phyloP scores from a whole-genome alignment of 2,888 invertebrate genomes.

The Lepidochrysops patricia region DNA sequence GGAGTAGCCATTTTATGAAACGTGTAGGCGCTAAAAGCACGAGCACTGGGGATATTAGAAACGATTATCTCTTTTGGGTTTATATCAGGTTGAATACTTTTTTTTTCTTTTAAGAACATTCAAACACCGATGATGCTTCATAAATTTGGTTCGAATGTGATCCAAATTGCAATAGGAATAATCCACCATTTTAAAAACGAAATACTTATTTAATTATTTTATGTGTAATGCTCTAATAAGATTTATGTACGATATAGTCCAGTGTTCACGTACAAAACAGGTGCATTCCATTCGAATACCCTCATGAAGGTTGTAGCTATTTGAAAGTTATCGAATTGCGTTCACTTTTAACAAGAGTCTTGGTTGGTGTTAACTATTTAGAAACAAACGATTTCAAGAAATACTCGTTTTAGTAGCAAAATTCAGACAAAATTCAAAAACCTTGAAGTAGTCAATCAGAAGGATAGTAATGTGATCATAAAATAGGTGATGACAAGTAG shows the following conservation, averaged over 20 bases:
- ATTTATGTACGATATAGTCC: background rate
- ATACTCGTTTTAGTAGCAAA: too few species aligned
- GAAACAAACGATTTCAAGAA: too few species aligned
- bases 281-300: conserved; percentile 8
- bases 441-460: too few species aligned
- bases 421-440: too few species aligned
- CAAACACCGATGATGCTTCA: too few species aligned
- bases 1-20: background rate
- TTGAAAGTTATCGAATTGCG: conserved; percentile 8
- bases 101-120: too few species aligned
- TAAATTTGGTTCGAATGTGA: too few species aligned
- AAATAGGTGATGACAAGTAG: too few species aligned
- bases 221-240: background rate
- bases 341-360: conserved; percentile 1
- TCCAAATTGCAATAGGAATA: too few species aligned
- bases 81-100: too few species aligned
- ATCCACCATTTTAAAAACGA: too few species aligned
- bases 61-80: background rate
- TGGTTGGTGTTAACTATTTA: background rate
- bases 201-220: background rate
- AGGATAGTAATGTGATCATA: too few species aligned
- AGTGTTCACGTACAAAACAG: background rate
- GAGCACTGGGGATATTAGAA: background rate
- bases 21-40: background rate
- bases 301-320: conserved; percentile 1